Conservation (phyloP, 1,140 invertebrate genomes). For the Cheumatopsyche charites region DNA sequence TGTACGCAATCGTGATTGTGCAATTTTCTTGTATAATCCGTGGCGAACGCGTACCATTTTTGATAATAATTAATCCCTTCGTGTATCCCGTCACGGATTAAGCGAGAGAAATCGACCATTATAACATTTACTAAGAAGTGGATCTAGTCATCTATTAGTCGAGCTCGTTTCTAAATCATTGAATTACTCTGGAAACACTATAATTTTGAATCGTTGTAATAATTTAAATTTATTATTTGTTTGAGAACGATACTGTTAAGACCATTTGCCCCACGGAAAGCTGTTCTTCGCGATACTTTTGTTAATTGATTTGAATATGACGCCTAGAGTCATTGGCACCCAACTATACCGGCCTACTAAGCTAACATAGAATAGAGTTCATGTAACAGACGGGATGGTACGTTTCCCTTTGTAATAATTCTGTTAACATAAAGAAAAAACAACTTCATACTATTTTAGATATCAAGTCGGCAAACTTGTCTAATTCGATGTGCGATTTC, state of each 20-base stretch:
- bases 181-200: not conserved
- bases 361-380: too few species aligned
- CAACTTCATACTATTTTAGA: too few species aligned
- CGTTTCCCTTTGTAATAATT: too few species aligned
- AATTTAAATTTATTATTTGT: not conserved
- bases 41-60: not conserved
- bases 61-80: not conserved
- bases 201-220: not conserved
- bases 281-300: too few species aligned
- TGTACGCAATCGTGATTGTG: not conserved
- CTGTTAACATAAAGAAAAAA: too few species aligned
- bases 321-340: too few species aligned
- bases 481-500: not conserved
- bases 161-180: too few species aligned
- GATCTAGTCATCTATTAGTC: too few species aligned
- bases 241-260: not conserved
- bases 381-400: too few species aligned
- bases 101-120: conserved; percentile 14
- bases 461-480: not conserved
- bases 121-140: not conserved
- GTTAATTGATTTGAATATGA: too few species aligned
- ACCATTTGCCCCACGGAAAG: too few species aligned
- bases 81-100: conserved; percentile 9
- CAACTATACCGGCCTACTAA: too few species aligned
- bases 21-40: not conserved